A percentile compares a stretch with the other conserved stretches of the same genome.
phyloP scores from a whole-genome alignment of 1,140 invertebrate species.

The Bemisia tabaci region DNA sequence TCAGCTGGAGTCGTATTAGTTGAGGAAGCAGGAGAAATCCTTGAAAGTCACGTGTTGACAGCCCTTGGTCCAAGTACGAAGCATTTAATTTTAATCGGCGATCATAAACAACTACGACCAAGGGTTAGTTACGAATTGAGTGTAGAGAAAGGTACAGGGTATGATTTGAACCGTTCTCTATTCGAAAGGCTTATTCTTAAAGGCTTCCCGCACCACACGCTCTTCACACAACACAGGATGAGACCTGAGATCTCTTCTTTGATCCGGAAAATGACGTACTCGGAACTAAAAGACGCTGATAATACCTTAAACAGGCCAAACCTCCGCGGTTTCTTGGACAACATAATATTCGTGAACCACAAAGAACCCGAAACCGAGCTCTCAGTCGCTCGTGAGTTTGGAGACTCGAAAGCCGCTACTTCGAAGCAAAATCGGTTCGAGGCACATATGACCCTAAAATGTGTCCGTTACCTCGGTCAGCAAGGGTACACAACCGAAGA shows the following conservation, averaged over 20 bases:
- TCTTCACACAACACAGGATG: slow-evolving; percentile 50
- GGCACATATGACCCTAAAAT: slow-evolving; percentile 36
- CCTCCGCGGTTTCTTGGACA: slow-evolving; percentile 36
- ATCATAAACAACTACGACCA: slow-evolving; percentile 59
- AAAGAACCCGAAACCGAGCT: slow-evolving; percentile 35
- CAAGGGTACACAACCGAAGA: slow-evolving; percentile 41
- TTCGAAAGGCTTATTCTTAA: slow-evolving; percentile 55
- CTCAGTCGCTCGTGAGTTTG: too few relatives aligned
- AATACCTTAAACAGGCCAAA: too few relatives aligned
- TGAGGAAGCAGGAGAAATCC: slow-evolving; percentile 75
- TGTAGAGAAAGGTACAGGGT: slow-evolving; percentile 35
- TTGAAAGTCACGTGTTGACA: slow-evolving; percentile 58
- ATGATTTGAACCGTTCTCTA: slow-evolving; percentile 50
- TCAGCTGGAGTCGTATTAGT: too few relatives aligned
- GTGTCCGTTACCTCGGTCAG: slow-evolving; percentile 42
- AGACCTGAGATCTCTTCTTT: slow-evolving; percentile 44
- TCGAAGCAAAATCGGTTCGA: slow-evolving; percentile 38
- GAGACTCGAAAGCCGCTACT: too few relatives aligned
- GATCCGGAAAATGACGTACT: too few relatives aligned
- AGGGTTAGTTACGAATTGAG: slow-evolving; percentile 41
- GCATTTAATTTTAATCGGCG: slow-evolving; percentile 68
- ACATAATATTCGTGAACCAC: slow-evolving; percentile 47
- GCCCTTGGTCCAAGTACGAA: slow-evolving; percentile 49
- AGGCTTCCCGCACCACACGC: slow-evolving; percentile 35
- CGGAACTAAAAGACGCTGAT: too few relatives aligned